Base-by-base conservation (phyloP, 2,888 invertebrate species). In the Andrena haemorrhoa region DNA sequence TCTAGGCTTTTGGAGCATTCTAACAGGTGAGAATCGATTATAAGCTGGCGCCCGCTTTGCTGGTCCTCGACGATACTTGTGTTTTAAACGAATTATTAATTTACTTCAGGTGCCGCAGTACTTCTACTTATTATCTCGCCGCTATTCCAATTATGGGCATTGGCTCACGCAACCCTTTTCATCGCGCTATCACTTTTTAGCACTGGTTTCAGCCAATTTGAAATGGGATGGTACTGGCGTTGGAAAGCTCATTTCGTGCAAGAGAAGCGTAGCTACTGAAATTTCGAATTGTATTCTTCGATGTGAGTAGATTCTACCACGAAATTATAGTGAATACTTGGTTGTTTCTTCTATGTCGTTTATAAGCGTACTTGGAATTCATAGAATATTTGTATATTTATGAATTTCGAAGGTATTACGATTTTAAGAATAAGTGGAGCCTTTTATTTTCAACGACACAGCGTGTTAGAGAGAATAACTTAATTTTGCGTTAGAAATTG, bases 1-100 rank as follows among this genome's bases (percentile, higher is more conserved):
- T 2, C 95, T 97, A 60, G 86, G 95, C 29, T 96, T 96, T 91
- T 97, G 97, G 97, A 96, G 96, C 12, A 31, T 95, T 6, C 91
- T 96, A 79, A 92, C 90, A 73, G 91, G 92, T 90, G 74, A 83
- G 71, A 49, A 60, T 49, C 23, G 51, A 56, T 68, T 63, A n/a
- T 12, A 1, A 2, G 26, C 23, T 10, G 41, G 49, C 26, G 16
- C 12, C 23, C 5, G n/a, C 7, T 31, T 16, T 3, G 58, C 20
- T 58, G 26, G 64, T 58, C 49, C 49, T 7, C 53, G 0, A 2
- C 8, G 29, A 58, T 26, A n/a, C 16, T 33, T 41, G 8, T 10
- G 2, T 26, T 33, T 56, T 63, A 49, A 47, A 53, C 6, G 20
- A 71, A 35, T 31, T 61, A 60, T 10, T 35, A 61, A 16, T 69